Percentiles rank a stretch among this genome's conserved stretches.
These are phyloP conservation scores for Philopotamus ludificatus DNA, from an alignment of 1,140 invertebrate species.

Conservation along the genomic window DNA sequence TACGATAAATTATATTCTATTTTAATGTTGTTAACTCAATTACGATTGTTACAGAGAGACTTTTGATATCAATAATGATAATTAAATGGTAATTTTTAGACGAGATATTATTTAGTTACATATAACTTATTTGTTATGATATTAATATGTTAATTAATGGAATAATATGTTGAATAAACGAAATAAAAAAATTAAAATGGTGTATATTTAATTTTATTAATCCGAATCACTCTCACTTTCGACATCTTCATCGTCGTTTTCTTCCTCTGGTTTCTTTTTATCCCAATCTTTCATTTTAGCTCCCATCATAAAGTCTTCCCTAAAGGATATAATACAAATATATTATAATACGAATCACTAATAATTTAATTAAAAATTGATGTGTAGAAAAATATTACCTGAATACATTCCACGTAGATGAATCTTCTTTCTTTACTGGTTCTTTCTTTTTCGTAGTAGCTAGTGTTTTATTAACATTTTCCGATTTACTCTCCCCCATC, in stretches of 20 bases:
- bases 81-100: too few species aligned
- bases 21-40: constrained; percentile 8
- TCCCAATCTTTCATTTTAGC: constrained; percentile 91
- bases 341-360: background rate
- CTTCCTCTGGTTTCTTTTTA: constrained; percentile 65
- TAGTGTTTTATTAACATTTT: constrained; percentile 57
- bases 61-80: too few species aligned
- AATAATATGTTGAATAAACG: too few species aligned
- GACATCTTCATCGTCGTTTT: constrained; percentile 42
- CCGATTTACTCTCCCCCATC: constrained; percentile 69
- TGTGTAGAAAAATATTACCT: too few species aligned
- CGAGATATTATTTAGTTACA: too few species aligned
- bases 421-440: constrained; percentile 51
- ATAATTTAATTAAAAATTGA: too few species aligned
- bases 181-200: too few species aligned
- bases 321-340: constrained; percentile 48
- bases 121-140: too few species aligned
- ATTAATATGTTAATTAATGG: too few species aligned
- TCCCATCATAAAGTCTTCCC: constrained; percentile 85
- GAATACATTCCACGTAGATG: constrained; percentile 59
- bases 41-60: constrained; percentile 28
- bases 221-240: constrained; percentile 31
- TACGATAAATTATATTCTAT: background rate
- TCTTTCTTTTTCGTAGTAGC: constrained; percentile 48
- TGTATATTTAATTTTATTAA: constrained; percentile 17